These are phyloP conservation scores for Poecilia picta DNA, from an alignment of 2,797 vertebrate genomes.

Conservation along the genomic window DNA sequence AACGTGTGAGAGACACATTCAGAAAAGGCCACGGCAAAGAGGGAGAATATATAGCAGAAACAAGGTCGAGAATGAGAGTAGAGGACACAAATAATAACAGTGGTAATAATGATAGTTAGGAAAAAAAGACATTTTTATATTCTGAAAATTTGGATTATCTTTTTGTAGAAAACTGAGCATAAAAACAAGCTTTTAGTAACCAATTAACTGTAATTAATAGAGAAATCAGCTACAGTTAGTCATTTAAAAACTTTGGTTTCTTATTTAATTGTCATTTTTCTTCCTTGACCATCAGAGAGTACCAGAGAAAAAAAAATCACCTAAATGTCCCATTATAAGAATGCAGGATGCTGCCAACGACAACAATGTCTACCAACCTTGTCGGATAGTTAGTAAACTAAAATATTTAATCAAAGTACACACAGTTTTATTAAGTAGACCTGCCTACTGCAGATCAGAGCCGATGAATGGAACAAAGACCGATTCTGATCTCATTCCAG, in stretches of 20 bases:
- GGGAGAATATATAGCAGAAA: neutral
- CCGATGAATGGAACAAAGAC: neutral
- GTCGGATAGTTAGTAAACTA: neutral
- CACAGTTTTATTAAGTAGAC: neutral
- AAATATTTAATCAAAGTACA: neutral
- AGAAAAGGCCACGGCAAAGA: neutral
- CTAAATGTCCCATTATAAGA: neutral
- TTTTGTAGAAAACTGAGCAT: neutral
- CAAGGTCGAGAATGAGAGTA: neutral
- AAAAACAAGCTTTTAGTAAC: neutral
- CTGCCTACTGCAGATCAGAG: neutral
- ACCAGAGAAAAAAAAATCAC: conserved; percentile 19
- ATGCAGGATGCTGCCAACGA: conserved; percentile 12
- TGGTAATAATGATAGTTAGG: neutral
- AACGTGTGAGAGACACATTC: neutral
- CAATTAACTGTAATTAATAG: neutral
- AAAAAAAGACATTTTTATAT: neutral
- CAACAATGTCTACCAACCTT: neutral
- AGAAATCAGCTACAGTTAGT: neutral
- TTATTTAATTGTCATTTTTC: conserved; percentile 31
- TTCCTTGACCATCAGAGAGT: conserved; percentile 22
- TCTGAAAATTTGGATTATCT: neutral
- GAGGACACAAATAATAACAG: neutral
- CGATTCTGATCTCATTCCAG: neutral
- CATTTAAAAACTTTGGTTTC: neutral